phyloP scores from a whole-genome alignment of 2,113 vertebrate species.

The Cinclus cinclus region DNA sequence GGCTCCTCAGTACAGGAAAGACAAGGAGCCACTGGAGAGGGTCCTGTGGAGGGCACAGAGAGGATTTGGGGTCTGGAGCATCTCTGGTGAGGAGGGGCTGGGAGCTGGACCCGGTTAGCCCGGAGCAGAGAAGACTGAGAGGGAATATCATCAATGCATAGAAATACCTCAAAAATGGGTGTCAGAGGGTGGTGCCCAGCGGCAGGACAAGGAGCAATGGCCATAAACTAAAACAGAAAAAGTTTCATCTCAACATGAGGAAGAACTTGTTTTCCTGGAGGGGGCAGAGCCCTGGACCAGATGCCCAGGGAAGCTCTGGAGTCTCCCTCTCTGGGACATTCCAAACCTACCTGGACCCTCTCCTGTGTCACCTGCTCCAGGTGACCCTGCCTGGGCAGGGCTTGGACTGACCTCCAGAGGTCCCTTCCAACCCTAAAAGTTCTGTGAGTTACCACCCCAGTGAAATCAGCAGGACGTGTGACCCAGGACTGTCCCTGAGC shows the following conservation, averaged over 20 bases:
- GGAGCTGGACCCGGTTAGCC: neutral
- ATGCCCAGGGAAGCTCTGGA: neutral
- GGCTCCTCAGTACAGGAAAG: neutral
- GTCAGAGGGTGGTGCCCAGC: neutral
- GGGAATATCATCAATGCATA: neutral
- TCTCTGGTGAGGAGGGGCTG: neutral
- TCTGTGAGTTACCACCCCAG: neutral
- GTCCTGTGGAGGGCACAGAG: neutral
- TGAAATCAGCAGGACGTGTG: neutral
- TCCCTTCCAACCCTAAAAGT: neutral
- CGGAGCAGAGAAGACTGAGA: neutral
- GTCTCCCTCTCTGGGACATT: neutral
- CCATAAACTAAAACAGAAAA: neutral
- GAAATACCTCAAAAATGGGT: neutral
- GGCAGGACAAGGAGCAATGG: neutral
- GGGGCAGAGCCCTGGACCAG: neutral
- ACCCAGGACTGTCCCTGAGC: rapidly evolving
- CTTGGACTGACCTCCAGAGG: neutral
- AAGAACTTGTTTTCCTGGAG: neutral
- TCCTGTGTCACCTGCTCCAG: neutral
- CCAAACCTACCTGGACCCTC: neutral
- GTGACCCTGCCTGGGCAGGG: neutral
- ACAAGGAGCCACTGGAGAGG: neutral
- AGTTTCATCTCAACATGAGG: neutral
- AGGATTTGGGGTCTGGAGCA: neutral